Conservation (phyloP, 2,888 invertebrate genomes). For the Phortica okadai region DNA sequence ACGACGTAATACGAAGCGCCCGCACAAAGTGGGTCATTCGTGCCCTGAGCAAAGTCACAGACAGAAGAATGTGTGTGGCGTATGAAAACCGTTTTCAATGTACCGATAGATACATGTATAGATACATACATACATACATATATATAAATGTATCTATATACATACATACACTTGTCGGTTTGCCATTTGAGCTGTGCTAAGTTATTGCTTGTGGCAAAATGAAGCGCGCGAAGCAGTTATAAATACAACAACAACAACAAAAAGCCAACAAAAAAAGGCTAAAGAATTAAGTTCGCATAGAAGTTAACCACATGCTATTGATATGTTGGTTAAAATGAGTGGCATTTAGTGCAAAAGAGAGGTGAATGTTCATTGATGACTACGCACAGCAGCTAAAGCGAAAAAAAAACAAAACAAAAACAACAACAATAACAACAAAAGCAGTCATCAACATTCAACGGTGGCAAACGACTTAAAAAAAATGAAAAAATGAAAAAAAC, state of each 20-base stretch:
- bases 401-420: not conserved
- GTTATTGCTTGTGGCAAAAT: slow-evolving; percentile 22
- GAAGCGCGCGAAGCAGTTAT: slow-evolving; percentile 11
- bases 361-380: too few species aligned
- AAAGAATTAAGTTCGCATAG: slow-evolving; percentile 20
- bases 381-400: not conserved
- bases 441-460: not conserved
- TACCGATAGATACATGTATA: not conserved
- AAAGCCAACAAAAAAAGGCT: not conserved
- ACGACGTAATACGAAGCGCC: slow-evolving; percentile 7
- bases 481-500: too few species aligned
- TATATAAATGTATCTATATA: not conserved
- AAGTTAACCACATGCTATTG: slow-evolving; percentile 21
- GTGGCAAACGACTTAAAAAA: too few species aligned
- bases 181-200: slow-evolving; percentile 16
- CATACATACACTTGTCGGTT: slow-evolving; percentile 18
- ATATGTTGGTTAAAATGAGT: slow-evolving; percentile 1
- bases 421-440: not conserved
- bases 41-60: not conserved
- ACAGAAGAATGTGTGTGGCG: too few species aligned
- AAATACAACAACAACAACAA: not conserved
- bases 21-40: slow-evolving; percentile 26
- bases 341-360: too few species aligned
- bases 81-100: not conserved
- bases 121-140: slow-evolving; percentile 5